Conservation (phyloP, 2,113 vertebrate genomes). For the Tinamus guttatus region DNA sequence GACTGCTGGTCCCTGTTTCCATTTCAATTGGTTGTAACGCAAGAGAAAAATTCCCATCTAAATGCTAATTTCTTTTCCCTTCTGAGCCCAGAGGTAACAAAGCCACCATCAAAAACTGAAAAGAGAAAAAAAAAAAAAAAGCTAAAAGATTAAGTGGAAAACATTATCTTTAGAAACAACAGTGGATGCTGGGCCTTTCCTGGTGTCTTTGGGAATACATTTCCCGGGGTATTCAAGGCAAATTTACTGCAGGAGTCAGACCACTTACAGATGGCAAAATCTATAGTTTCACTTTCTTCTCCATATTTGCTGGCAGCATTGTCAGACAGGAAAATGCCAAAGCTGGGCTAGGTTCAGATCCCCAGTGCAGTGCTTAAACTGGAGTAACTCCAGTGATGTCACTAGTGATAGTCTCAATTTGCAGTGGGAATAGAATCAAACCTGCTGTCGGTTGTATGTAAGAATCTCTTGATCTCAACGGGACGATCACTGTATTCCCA, state of each 20-base stretch:
- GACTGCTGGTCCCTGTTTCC: neutral
- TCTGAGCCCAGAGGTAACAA: constrained; percentile 69
- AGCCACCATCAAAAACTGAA: constrained; percentile 67
- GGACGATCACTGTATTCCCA: neutral
- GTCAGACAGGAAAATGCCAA: neutral
- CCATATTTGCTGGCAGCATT: neutral
- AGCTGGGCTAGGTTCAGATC: neutral
- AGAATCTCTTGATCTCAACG: fast-evolving
- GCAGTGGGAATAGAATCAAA: neutral
- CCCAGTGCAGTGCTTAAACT: neutral
- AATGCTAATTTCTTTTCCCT: constrained; percentile 78
- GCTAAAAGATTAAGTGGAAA: constrained; percentile 72
- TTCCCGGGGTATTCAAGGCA: neutral
- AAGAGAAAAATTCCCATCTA: constrained; percentile 71
- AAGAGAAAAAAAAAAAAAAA: neutral
- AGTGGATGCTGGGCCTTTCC: neutral
- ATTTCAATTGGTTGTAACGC: constrained; percentile 74
- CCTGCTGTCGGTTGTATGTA: neutral
- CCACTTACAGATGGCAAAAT: neutral
- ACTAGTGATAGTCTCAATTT: neutral
- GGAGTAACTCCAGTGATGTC: neutral
- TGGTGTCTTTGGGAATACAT: neutral
- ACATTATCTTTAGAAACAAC: constrained; percentile 66
- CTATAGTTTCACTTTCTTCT: neutral
- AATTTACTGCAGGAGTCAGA: constrained; percentile 44